These are phyloP conservation scores for Turnix velox DNA, from an alignment of 2,113 vertebrate genomes.

Conservation along the genomic window DNA sequence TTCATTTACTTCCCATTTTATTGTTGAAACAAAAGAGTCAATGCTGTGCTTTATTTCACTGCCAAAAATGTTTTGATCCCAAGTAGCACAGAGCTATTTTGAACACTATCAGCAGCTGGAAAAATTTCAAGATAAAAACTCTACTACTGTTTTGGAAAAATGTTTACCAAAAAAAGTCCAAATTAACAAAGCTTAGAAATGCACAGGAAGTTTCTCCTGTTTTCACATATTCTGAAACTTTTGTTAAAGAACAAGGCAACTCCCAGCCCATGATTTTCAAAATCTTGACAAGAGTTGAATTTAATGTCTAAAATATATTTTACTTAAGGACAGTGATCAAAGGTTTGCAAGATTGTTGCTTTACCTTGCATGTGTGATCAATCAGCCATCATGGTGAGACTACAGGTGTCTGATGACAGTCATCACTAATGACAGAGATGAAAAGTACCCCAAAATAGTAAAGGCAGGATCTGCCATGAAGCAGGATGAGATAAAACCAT, in stretches of 20 bases:
- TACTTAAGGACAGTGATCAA: neutral
- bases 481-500: neutral
- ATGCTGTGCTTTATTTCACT: neutral
- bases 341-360: neutral
- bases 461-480: neutral
- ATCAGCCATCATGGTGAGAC: neutral
- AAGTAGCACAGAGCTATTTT: neutral
- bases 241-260: neutral
- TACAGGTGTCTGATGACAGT: neutral
- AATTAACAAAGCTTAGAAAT: neutral
- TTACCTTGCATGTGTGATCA: neutral
- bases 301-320: neutral
- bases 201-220: neutral
- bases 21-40: conserved; percentile 4
- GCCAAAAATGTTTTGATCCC: neutral
- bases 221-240: neutral
- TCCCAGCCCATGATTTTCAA: neutral
- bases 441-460: neutral
- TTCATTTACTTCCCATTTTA: neutral
- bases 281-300: neutral
- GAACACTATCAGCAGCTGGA: neutral
- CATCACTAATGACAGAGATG: neutral
- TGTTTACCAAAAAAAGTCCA: neutral
- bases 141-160: neutral
- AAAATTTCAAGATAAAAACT: neutral